These are phyloP conservation scores for Escarpia spicata DNA, from an alignment of 2,888 invertebrate species.

Conservation along the genomic window DNA sequence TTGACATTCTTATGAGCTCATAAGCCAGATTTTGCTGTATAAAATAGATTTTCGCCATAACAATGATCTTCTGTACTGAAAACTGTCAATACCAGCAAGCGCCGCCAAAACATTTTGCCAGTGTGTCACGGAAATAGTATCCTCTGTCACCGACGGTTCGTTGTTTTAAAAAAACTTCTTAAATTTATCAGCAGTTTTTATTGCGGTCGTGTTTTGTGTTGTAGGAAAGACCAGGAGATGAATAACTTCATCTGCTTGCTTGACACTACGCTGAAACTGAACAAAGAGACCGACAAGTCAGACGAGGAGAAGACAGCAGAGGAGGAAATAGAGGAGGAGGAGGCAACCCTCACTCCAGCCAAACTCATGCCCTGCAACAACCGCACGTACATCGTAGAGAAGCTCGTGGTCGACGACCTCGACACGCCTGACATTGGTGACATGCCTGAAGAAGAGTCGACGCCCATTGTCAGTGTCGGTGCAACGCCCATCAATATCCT, in stretches of 20 bases:
- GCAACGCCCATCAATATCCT: neutral
- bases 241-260: conserved; percentile 60
- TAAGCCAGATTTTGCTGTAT: too few species aligned
- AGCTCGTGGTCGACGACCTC: neutral
- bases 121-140: too few species aligned
- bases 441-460: neutral
- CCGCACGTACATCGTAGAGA: neutral
- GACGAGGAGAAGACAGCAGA: conserved; percentile 40
- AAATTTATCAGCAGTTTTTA: neutral
- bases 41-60: too few species aligned
- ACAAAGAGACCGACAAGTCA: conserved; percentile 45
- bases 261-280: conserved; percentile 59
- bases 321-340: conserved; percentile 23
- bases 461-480: neutral
- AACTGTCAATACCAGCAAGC: too few species aligned
- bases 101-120: too few species aligned
- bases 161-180: neutral
- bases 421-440: neutral
- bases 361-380: neutral
- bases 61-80: too few species aligned
- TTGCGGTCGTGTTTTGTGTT: conserved; percentile 27
- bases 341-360: neutral
- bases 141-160: neutral
- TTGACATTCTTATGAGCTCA: too few species aligned
- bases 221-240: conserved; percentile 61